phyloP scores from a whole-genome alignment of 2,797 vertebrate species.

The Ataeniobius toweri region DNA sequence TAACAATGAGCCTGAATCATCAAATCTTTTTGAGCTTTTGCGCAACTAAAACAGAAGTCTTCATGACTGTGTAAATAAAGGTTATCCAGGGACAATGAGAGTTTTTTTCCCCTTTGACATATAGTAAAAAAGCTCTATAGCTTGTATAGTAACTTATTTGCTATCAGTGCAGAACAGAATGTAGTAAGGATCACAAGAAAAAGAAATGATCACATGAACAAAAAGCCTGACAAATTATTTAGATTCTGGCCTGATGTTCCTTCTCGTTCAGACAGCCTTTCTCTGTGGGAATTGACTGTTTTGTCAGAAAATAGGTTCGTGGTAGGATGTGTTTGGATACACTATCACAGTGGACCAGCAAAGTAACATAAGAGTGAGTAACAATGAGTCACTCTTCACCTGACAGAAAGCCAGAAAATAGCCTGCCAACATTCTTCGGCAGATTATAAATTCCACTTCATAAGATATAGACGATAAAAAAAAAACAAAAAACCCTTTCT shows the following conservation, averaged over 20 bases:
- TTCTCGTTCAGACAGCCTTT: neutral
- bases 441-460: slow-evolving; percentile 4
- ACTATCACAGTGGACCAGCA: neutral
- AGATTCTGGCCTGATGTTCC: neutral
- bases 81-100: neutral
- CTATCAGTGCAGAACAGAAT: neutral
- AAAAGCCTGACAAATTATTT: neutral
- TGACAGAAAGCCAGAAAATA: slow-evolving; percentile 11
- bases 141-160: neutral
- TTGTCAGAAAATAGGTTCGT: slow-evolving; percentile 9
- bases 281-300: neutral
- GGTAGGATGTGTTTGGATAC: slow-evolving; percentile 22
- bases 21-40: slow-evolving; percentile 7
- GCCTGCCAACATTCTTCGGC: slow-evolving; percentile 39
- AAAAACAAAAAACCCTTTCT: neutral
- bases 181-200: neutral
- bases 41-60: neutral
- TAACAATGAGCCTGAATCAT: slow-evolving; percentile 49
- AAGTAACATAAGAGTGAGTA: slow-evolving; percentile 31
- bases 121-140: neutral
- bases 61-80: neutral
- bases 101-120: neutral
- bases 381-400: slow-evolving; percentile 41
- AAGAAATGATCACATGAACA: neutral
- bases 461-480: neutral